A percentile compares a stretch with the other conserved stretches of the same genome.
Conservation (phyloP, 2,888 invertebrate genomes). For the Adineta ricciae region DNA sequence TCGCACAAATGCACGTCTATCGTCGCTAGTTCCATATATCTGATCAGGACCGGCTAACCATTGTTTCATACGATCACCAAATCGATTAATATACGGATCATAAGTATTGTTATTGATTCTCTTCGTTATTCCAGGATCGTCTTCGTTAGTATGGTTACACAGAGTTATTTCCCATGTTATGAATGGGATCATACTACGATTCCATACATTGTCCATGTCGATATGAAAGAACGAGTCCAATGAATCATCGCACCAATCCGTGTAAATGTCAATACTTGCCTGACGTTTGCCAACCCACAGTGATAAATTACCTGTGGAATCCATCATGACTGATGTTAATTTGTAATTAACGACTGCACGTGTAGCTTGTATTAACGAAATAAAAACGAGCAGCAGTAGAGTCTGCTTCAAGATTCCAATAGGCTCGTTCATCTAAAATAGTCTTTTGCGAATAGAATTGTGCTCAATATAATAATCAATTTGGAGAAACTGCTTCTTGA, state of each 20-base stretch:
- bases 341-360: neutral
- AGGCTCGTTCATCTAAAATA: neutral
- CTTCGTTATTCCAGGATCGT: no score
- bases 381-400: neutral
- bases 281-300: neutral
- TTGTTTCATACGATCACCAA: neutral
- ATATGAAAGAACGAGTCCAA: neutral
- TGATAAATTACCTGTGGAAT: neutral
- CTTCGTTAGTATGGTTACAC: neutral
- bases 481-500: neutral
- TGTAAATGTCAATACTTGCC: neutral
- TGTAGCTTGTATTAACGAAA: neutral
- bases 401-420: neutral
- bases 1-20: neutral
- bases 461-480: no score
- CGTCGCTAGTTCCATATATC: neutral
- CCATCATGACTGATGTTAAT: neutral
- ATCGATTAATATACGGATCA: no score
- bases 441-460: no score
- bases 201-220: neutral
- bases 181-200: neutral
- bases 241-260: neutral
- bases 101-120: no score
- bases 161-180: neutral
- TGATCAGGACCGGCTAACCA: neutral